Conservation (phyloP, 2,888 invertebrate genomes). For the Trichopoda pennipes region DNA sequence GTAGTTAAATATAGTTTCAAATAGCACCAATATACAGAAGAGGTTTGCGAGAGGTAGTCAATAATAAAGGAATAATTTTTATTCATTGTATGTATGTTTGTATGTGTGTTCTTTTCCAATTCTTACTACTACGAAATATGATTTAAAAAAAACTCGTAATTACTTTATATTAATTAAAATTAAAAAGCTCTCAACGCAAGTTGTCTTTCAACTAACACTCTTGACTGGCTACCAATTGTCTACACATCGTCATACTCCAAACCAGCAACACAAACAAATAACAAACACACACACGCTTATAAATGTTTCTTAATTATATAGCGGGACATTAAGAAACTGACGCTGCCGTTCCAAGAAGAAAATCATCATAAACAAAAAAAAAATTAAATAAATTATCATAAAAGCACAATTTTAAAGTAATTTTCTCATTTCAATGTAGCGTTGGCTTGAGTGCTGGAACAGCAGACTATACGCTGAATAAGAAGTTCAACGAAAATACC, state of each 20-base stretch:
- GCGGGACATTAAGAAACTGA: constrained; percentile 31
- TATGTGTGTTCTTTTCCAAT: no score
- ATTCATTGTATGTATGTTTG: no score
- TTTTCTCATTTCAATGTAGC: constrained; percentile 49
- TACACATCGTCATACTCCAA: neutral
- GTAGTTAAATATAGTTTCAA: no score
- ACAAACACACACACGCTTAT: neutral
- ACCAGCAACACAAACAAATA: constrained; percentile 3
- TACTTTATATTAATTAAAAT: no score
- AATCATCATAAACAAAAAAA: constrained; percentile 55
- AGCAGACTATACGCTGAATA: neutral
- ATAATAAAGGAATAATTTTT: no score
- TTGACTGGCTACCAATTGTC: neutral
- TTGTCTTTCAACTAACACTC: neutral
- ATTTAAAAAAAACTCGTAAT: neutral
- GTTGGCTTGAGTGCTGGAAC: neutral
- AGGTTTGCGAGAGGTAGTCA: no score
- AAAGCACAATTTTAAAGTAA: constrained; percentile 62
- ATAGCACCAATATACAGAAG: no score
- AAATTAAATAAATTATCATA: constrained; percentile 66
- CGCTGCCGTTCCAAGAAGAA: constrained; percentile 58
- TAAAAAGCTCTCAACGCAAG: neutral
- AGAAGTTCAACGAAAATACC: constrained; percentile 49
- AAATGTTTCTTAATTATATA: constrained; percentile 53
- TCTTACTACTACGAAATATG: neutral